Evolutionary conservation across 2,113 vertebrate genomes (phyloP).

Genomic region (Pseudopipra pipra): DNA sequence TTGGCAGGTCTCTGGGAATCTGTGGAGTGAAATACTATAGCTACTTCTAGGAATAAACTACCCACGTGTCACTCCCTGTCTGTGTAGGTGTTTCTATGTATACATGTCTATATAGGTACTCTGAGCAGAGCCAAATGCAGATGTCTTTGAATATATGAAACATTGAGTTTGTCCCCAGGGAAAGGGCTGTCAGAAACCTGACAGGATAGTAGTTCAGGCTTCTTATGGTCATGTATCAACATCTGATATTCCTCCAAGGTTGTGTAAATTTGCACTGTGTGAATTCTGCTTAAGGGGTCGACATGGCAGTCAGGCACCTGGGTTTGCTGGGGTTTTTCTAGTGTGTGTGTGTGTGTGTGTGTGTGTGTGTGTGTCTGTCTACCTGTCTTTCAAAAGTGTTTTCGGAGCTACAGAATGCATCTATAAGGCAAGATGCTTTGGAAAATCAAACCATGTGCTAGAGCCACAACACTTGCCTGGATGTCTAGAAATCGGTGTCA

Average conservation of each 20-base stretch:
- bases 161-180: background rate
- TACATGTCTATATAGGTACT: rapidly evolving
- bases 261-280: background rate
- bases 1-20: background rate
- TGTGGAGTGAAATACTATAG: background rate
- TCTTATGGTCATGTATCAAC: background rate
- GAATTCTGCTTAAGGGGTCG: background rate
- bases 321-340: background rate
- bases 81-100: background rate
- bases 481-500: background rate
- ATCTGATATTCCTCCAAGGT: background rate
- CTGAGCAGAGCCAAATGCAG: background rate
- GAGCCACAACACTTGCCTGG: background rate
- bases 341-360: background rate
- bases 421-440: background rate
- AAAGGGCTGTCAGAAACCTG: background rate
- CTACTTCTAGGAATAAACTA: background rate
- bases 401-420: background rate
- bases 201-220: background rate
- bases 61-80: background rate
- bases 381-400: background rate
- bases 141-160: background rate
- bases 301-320: background rate
- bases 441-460: background rate
- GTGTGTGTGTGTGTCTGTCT: background rate